Evolutionary conservation across 2,797 vertebrate species (phyloP).

Genomic region (Triplophysa bombifrons): DNA sequence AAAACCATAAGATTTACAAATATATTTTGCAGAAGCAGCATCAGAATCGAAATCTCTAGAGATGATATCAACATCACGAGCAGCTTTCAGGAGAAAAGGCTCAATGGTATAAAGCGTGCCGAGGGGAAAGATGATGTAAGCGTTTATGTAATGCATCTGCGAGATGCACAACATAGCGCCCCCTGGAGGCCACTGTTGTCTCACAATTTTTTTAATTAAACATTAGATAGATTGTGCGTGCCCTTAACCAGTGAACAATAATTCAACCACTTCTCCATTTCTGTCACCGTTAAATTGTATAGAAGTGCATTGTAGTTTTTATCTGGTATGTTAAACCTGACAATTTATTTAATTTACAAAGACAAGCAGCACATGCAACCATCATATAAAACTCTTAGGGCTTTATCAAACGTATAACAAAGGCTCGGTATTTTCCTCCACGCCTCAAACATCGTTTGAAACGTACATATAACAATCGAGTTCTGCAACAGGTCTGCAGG

Average conservation of each 20-base stretch:
- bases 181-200: slow-evolving; percentile 24
- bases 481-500: background rate
- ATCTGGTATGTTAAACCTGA: too few relatives aligned
- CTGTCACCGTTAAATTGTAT: background rate
- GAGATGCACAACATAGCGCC: slow-evolving; percentile 40
- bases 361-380: background rate
- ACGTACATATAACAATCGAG: background rate
- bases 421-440: background rate
- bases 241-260: background rate
- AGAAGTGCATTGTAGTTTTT: background rate
- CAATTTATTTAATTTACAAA: background rate
- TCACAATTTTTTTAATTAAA: slow-evolving; percentile 25
- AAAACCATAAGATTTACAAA: background rate
- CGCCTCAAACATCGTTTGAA: too few relatives aligned
- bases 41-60: slow-evolving; percentile 16
- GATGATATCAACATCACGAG: slow-evolving; percentile 21
- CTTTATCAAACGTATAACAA: background rate
- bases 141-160: slow-evolving; percentile 65
- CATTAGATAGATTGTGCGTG: background rate
- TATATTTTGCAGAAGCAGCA: slow-evolving; percentile 6
- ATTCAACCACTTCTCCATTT: background rate
- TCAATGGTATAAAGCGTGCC: slow-evolving; percentile 34
- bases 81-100: slow-evolving; percentile 34
- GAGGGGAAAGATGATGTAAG: slow-evolving; percentile 69
- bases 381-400: too few relatives aligned